Conservation (phyloP, 2,888 invertebrate species). For the Boloria selene region DNA sequence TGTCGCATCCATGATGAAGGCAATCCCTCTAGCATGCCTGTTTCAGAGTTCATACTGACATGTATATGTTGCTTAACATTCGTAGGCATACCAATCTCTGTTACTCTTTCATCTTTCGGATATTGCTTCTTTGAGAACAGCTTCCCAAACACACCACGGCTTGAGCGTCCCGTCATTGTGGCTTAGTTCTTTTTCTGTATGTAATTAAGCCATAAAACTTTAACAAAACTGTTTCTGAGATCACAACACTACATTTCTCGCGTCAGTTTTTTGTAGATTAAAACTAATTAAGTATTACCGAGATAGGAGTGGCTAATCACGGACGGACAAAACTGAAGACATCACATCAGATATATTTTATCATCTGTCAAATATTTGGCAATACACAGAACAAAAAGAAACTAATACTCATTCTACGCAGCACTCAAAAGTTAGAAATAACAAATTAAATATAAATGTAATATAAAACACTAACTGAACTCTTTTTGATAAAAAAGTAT, state of each 20-base stretch:
- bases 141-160: conserved; percentile 77
- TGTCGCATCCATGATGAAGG: conserved; percentile 91
- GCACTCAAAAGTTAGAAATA: neutral
- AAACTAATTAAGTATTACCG: conserved; percentile 55
- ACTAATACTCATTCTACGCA: conserved; percentile 21
- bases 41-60: conserved; percentile 91
- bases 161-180: conserved; percentile 77
- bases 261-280: conserved; percentile 51
- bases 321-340: conserved; percentile 62
- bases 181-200: conserved; percentile 49
- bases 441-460: neutral
- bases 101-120: conserved; percentile 78
- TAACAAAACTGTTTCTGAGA: conserved; percentile 51
- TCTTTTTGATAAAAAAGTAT: neutral
- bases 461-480: neutral
- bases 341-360: conserved; percentile 38
- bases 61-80: conserved; percentile 93
- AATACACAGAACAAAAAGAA: conserved; percentile 32
- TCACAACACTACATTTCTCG: conserved; percentile 65
- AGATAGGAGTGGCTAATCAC: conserved; percentile 75
- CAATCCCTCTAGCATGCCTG: conserved; percentile 92
- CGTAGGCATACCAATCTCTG: conserved; percentile 91
- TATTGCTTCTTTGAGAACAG: conserved; percentile 74
- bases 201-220: conserved; percentile 41
- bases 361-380: conserved; percentile 42